phyloP scores from a whole-genome alignment of 2,888 invertebrate genomes.

The Limnephilus rhombicus region DNA sequence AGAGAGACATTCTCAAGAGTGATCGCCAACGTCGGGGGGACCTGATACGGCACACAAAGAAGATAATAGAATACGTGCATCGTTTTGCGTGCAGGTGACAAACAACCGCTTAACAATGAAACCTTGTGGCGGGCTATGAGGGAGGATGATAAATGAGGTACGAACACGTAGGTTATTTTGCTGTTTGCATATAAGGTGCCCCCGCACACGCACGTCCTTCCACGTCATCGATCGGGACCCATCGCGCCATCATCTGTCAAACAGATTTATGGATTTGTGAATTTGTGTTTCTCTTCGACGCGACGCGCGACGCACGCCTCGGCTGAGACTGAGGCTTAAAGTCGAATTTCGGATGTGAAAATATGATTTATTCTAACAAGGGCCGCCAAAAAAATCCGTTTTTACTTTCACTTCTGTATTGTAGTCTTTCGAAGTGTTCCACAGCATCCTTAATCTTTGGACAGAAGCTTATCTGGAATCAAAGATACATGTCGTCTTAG shows the following conservation, averaged over 20 bases:
- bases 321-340: background rate
- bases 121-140: background rate
- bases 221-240: background rate
- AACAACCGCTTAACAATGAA: background rate
- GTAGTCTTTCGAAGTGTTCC: background rate
- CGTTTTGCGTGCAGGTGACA: no score
- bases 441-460: background rate
- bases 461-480: slow-evolving; percentile 17
- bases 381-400: background rate
- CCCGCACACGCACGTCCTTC: background rate
- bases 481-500: slow-evolving; percentile 9
- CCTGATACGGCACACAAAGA: no score
- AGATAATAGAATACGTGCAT: no score
- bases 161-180: background rate
- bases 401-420: background rate
- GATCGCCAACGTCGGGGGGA: no score
- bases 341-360: background rate
- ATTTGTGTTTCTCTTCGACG: background rate
- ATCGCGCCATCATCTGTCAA: background rate
- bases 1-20: no score
- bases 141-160: background rate
- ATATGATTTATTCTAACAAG: background rate
- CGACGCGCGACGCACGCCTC: background rate
- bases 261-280: background rate
- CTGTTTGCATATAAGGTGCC: background rate